A percentile compares a stretch with the other conserved stretches of the same genome.
Evolutionary conservation across 2,797 vertebrate genomes (phyloP).

Genomic region (Mus spretus): DNA sequence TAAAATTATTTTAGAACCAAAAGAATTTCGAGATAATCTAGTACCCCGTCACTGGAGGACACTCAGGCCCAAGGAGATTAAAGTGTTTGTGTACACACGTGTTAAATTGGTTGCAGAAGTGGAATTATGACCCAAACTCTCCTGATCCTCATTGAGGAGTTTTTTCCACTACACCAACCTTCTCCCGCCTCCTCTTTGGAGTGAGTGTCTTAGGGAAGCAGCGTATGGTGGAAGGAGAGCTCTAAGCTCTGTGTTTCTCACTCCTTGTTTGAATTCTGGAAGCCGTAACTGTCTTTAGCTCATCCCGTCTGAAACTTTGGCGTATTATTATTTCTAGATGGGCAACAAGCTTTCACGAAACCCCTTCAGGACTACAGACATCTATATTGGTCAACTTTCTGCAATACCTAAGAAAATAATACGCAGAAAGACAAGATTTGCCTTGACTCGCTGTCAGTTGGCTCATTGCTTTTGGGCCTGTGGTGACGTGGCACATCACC

Average conservation of each 20-base stretch:
- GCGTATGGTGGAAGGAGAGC: background rate
- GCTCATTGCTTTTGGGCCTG: background rate
- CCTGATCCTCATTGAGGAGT: background rate
- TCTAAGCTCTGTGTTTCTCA: background rate
- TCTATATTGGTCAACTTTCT: background rate
- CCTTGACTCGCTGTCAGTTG: background rate
- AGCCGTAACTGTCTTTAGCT: background rate
- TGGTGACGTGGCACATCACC: background rate
- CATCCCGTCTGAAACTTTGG: background rate
- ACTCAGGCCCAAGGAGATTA: conserved; percentile 68
- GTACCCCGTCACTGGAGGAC: conserved; percentile 65
- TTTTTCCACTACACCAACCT: conserved; percentile 25
- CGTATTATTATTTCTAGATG: background rate
- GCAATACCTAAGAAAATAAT: background rate
- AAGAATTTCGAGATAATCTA: conserved; percentile 74
- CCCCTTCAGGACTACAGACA: background rate
- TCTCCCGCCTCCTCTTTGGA: background rate
- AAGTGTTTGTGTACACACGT: conserved; percentile 36
- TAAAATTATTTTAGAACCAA: conserved; percentile 76
- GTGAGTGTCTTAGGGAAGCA: conserved; percentile 37
- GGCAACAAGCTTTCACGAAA: background rate
- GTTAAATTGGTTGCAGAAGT: conserved; percentile 57
- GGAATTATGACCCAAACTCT: conserved; percentile 64
- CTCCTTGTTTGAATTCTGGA: conserved; percentile 7
- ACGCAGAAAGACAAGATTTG: background rate